Percentiles rank a stretch among this genome's conserved stretches.
phyloP scores from a whole-genome alignment of 2,113 vertebrate genomes.

The Cyanocitta stelleri region DNA sequence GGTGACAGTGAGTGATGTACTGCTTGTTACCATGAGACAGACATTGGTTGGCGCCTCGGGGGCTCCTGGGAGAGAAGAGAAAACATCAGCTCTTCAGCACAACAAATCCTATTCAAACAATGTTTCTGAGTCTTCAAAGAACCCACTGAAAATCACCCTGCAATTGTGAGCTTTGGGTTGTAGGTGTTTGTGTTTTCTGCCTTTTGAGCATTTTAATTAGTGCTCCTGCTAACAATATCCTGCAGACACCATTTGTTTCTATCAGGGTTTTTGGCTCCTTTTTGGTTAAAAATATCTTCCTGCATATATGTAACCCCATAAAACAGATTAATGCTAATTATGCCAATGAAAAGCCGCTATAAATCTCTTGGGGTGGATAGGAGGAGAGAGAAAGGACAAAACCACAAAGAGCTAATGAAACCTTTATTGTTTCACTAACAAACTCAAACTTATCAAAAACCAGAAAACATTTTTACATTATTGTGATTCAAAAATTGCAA shows the following conservation, averaged over 20 bases:
- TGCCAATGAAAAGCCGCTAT: slow-evolving; percentile 49
- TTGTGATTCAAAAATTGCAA: neutral
- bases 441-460: slow-evolving; percentile 12
- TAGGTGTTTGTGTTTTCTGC: slow-evolving; percentile 57
- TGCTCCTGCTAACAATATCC: slow-evolving; percentile 40
- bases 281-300: slow-evolving; percentile 60
- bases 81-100: slow-evolving; percentile 67
- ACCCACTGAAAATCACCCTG: slow-evolving; percentile 50
- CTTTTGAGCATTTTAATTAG: slow-evolving; percentile 69
- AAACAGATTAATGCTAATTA: slow-evolving; percentile 64
- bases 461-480: neutral
- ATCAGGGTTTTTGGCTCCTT: slow-evolving; percentile 50
- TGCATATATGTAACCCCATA: slow-evolving; percentile 56
- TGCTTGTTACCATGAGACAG: slow-evolving; percentile 88
- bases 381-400: slow-evolving; percentile 36
- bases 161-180: slow-evolving; percentile 57
- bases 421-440: slow-evolving; percentile 12
- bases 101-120: slow-evolving; percentile 75
- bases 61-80: slow-evolving; percentile 79
- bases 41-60: slow-evolving; percentile 88
- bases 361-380: slow-evolving; percentile 26
- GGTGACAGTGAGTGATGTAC: slow-evolving; percentile 86
- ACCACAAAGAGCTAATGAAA: slow-evolving; percentile 47
- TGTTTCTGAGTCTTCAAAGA: slow-evolving; percentile 61
- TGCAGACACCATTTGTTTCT: slow-evolving; percentile 66